Evolutionary conservation across 2,113 vertebrate genomes (phyloP), one percentile per base, ranked within the genome.

Genomic region (Pipra filicauda): DNA sequence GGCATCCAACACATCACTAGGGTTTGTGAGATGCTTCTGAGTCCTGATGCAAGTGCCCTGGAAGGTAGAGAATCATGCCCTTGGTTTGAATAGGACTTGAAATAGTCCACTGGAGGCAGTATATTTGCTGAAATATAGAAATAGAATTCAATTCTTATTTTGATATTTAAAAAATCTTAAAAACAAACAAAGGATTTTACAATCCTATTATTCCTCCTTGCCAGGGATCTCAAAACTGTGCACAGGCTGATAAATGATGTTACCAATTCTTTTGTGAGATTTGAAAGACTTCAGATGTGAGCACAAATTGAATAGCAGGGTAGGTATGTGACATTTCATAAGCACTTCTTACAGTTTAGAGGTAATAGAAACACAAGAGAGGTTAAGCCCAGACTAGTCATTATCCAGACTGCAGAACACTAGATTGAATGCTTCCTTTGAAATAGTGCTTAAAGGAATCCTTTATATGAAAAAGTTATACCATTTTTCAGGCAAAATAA

Each of bases 1-100:
- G 0, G 35, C 2, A 1, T 55, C 28, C 51, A 77, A 15, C 39
- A 3, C 1, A 0, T 43, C 33, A 23, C 26, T 33, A 6, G 35
- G 22, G 7, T 57, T 85, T 75, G 48, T 26, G 33, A 54, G 24
- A 41, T 21, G 46, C 54, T 44, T 27, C 43, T 12, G 37, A 65
- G 43, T 24, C 61, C 57, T 41, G 51, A 49, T 44, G 17, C 8
- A 75, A 88, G 66, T 11, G 15, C 22, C 49, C 35, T 91, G 30
- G 33, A 43, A 75, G 22, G 19, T 2, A 20, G 12, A 9, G 20
- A 94, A 37, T 44, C 35, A 12, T 23, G 26, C 8, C 6, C 0
- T 24, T 43, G 16, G 6, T 71, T 55, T 86, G 26, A 76, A 66
- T 14, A 52, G 49, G 46, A 26, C 18, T 80, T 86, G 30, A 66